Conservation (phyloP, 1,140 invertebrate genomes). For the Delia radicum region DNA sequence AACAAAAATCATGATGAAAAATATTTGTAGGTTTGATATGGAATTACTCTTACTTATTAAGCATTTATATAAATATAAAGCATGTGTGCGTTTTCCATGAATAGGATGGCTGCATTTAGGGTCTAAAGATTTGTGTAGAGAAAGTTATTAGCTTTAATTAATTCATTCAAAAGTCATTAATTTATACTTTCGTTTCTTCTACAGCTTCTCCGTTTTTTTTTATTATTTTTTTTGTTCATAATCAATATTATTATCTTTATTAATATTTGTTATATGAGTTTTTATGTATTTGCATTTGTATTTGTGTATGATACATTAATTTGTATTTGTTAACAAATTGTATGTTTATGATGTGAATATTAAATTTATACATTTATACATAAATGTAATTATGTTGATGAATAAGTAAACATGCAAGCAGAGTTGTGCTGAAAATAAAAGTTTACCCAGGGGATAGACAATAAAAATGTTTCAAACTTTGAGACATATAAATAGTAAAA, state of each 20-base stretch:
- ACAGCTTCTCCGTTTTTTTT: neutral
- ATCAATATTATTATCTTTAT: neutral
- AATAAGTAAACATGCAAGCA: too few relatives aligned
- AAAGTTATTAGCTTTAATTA: neutral
- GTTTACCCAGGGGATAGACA: too few relatives aligned
- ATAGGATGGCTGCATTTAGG: too few relatives aligned
- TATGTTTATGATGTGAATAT: neutral
- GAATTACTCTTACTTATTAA: too few relatives aligned
- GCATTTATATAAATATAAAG: too few relatives aligned
- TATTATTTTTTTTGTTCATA: neutral
- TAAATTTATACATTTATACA: neutral
- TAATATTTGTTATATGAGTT: neutral
- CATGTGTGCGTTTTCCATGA: too few relatives aligned
- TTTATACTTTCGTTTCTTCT: neutral
- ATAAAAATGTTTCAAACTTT: too few relatives aligned
- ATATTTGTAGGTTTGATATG: too few relatives aligned
- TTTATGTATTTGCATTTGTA: neutral
- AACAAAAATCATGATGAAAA: too few relatives aligned
- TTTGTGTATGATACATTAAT: neutral
- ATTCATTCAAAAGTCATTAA: neutral
- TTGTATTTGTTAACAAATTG: too few relatives aligned
- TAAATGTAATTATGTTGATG: neutral
- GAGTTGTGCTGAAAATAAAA: too few relatives aligned
- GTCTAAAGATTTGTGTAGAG: neutral
- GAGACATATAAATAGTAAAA: too few relatives aligned